Conservation (phyloP, 2,797 vertebrate species). For the Zonotrichia albicollis region DNA sequence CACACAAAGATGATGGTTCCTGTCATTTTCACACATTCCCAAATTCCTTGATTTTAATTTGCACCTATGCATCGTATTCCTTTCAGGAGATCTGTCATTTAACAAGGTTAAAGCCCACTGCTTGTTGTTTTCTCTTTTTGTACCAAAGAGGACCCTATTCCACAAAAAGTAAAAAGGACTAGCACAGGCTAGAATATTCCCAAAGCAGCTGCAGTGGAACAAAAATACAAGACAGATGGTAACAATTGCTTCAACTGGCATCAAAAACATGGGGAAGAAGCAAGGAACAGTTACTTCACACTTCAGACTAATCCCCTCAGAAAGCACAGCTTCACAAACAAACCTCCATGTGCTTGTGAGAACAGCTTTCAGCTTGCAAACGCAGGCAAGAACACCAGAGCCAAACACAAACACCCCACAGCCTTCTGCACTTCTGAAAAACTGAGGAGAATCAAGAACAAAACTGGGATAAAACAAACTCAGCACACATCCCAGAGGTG, state of each 20-base stretch:
- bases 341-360: background rate
- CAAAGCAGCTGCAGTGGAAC: background rate
- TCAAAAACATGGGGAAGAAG: background rate
- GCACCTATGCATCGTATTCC: background rate
- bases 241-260: background rate
- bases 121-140: background rate
- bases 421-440: background rate
- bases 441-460: background rate
- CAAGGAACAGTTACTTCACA: background rate
- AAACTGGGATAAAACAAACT: background rate
- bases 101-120: background rate
- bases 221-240: background rate
- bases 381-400: background rate
- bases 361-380: background rate
- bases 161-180: background rate
- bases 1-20: background rate
- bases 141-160: background rate
- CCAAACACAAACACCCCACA: background rate
- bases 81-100: background rate
- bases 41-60: background rate
- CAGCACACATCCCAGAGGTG: rapidly evolving
- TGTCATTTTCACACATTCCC: background rate
- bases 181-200: background rate
- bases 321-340: background rate
- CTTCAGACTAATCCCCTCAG: background rate